Conservation (phyloP, 2,797 vertebrate species). For the Sylvia borin region DNA sequence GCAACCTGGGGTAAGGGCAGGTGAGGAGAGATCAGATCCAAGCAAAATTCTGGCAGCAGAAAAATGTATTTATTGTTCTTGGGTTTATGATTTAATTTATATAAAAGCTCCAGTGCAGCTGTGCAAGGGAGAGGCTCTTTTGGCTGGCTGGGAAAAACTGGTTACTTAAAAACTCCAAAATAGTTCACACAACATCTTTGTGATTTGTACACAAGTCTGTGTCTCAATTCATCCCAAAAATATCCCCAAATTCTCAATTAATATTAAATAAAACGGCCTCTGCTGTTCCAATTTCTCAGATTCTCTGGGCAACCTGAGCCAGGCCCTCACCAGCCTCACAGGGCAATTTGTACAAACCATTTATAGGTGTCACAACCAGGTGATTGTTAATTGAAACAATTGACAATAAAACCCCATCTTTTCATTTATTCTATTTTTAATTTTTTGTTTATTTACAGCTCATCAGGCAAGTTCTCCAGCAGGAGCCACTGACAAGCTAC, state of each 20-base stretch:
- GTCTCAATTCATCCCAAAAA: not conserved
- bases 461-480: not conserved
- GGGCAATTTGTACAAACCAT: not conserved
- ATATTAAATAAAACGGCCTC: not conserved
- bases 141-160: fast-evolving
- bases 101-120: not conserved
- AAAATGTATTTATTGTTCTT: not conserved
- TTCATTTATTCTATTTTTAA: not conserved
- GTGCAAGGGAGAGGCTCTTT: not conserved
- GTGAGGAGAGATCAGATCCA: not conserved
- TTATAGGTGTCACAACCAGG: not conserved
- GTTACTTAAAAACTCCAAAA: not conserved
- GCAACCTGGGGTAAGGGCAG: not conserved
- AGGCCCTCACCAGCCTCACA: not conserved
- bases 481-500: not conserved
- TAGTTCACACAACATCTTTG: not conserved
- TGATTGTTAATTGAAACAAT: not conserved
- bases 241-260: not conserved
- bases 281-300: not conserved
- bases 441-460: not conserved
- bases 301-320: not conserved
- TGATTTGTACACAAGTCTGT: too few species aligned
- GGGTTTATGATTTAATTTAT: not conserved
- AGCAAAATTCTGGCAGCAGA: not conserved
- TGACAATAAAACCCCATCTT: not conserved